Base-by-base conservation (phyloP, 2,888 invertebrate species). In the Acanthacorydalis orientalis region DNA sequence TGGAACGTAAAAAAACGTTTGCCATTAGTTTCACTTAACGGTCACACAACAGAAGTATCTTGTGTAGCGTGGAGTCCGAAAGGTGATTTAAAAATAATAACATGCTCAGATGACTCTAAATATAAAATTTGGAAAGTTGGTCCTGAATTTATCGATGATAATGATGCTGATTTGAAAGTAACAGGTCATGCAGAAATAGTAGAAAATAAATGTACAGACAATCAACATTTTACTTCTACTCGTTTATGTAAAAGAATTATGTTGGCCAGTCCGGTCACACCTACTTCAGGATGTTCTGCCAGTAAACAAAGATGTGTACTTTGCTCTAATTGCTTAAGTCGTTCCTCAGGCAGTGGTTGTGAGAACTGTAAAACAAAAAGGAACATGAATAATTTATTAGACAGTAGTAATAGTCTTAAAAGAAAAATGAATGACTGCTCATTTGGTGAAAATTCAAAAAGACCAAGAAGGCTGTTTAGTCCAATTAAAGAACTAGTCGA, bases 1-100 rank as follows among this genome's bases (percentile, higher is more conserved):
- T 93, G 92, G 91, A 80, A 78, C 60, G 73, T 80, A 1, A 69
- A 72, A 11, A 64, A 67, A 52, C 68, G 81, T 0, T 64, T 70
- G 49, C 87, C 89, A 1, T 62, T 88, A 9, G 75, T 82, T 15
- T 71, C 73, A 45, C 68, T 92, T 4, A 67, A 70, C 1, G 90
- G 89, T 0, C 91, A 92, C 60, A 69, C 74, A 40, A 84, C 83
- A 8, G 92, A 92, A 69, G 91, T 92, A 0, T 88, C 89, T 0
- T 83, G 85, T 59, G 86, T 89, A 1, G 82, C 84, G 1, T 91
- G 90, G 90, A 77, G 80, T 54, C 66, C 62, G 46, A 57, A 53
- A 43, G 72, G 73, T 7, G 74, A 77, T 58, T 63, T 69, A 14
- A 75, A 75, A 60, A 64, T 88, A 42, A 80, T 86, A 11, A 89